phyloP scores from a whole-genome alignment of 2,888 invertebrate genomes.

The Disparrhopalites patrizii region DNA sequence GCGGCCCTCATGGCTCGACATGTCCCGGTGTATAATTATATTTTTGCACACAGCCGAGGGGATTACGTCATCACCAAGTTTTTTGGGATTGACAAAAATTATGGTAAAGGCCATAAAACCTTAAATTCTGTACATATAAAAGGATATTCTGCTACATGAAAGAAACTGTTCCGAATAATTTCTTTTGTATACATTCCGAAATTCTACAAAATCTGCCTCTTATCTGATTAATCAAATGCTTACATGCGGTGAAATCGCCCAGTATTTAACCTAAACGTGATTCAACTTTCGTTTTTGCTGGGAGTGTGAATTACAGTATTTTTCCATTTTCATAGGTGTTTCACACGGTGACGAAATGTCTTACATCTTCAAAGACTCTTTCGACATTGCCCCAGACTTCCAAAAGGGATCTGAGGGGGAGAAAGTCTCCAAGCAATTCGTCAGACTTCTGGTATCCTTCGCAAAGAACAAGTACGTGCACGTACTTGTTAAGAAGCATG shows the following conservation, averaged over 20 bases:
- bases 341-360: constrained; percentile 11
- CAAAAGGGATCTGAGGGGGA: background rate
- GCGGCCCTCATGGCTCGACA: constrained; percentile 50
- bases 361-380: background rate
- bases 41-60: constrained; percentile 50
- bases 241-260: too few relatives aligned
- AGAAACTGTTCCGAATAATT: too few relatives aligned
- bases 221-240: too few relatives aligned
- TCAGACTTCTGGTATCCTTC: constrained; percentile 12
- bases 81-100: background rate
- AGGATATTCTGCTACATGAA: too few relatives aligned
- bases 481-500: background rate
- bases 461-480: constrained; percentile 2
- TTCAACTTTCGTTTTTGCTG: too few relatives aligned
- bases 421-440: constrained; percentile 1
- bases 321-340: background rate
- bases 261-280: too few relatives aligned
- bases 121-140: too few relatives aligned
- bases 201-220: too few relatives aligned
- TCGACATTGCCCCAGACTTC: constrained; percentile 6
- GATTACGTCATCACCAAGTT: constrained; percentile 3
- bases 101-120: too few relatives aligned
- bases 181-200: too few relatives aligned
- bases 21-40: constrained; percentile 55
- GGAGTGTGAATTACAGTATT: too few relatives aligned